These are phyloP conservation scores for Phyllostomus discolor DNA, from an alignment of 2,113 vertebrate genomes.

Conservation along the genomic window DNA sequence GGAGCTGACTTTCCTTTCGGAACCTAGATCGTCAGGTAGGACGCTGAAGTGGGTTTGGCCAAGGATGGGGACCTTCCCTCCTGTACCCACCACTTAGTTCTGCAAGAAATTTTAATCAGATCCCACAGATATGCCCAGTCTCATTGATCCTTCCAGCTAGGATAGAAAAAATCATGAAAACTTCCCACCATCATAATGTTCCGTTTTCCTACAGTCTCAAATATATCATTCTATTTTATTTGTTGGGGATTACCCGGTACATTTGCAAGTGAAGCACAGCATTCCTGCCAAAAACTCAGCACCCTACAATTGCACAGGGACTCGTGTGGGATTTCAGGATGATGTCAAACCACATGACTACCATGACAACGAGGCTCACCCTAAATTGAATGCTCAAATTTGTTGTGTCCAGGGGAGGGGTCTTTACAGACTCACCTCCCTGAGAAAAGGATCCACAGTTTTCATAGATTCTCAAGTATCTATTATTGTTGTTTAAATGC, in stretches of 20 bases:
- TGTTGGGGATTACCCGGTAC: neutral
- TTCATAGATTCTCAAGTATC: neutral
- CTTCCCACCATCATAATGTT: neutral
- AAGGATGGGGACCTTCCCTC: neutral
- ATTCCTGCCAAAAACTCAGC: neutral
- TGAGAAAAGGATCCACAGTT: neutral
- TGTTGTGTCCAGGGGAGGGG: neutral
- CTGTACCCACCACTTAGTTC: neutral
- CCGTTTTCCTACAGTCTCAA: neutral
- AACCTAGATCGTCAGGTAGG: neutral
- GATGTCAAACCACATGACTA: neutral
- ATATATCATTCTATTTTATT: neutral
- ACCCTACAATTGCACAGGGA: neutral
- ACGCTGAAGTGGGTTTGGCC: neutral
- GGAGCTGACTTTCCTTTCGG: neutral
- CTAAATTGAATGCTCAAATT: neutral
- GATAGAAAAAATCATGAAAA: neutral
- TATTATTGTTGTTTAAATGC: neutral
- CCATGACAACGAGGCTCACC: neutral
- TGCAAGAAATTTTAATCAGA: neutral
- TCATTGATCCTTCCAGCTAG: neutral
- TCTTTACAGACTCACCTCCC: neutral
- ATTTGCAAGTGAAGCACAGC: neutral
- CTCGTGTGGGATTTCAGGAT: neutral
- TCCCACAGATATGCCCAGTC: neutral